phyloP scores from a whole-genome alignment of 2,888 invertebrate species.

The Graphium colonna region DNA sequence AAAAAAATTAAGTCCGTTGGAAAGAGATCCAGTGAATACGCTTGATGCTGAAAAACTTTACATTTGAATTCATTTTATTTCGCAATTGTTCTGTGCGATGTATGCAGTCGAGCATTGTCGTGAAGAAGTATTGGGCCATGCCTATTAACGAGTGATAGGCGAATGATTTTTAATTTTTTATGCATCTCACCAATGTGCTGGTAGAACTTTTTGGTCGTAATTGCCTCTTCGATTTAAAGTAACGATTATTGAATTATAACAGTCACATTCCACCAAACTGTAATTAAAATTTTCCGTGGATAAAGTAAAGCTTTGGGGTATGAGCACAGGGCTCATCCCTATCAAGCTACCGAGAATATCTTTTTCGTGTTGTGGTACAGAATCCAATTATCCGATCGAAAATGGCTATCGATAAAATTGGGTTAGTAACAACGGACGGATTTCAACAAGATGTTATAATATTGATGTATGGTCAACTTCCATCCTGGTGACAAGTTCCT shows the following conservation, averaged over 20 bases:
- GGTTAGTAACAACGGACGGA: neutral
- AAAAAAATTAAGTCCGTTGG: too few species aligned
- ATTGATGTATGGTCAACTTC: neutral
- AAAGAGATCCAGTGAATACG: too few species aligned
- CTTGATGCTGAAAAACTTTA: too few species aligned
- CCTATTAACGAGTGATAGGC: neutral
- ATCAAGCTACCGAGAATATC: neutral
- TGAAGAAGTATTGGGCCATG: neutral
- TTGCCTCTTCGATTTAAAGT: neutral
- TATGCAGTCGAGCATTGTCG: too few species aligned
- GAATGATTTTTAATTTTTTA: neutral
- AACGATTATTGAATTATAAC: neutral
- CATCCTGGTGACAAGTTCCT: too few species aligned
- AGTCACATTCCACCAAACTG: neutral
- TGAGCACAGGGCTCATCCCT: too few species aligned
- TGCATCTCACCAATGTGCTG: neutral
- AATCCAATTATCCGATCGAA: neutral
- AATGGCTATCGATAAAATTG: neutral
- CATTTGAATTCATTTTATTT: neutral
- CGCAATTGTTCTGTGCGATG: neutral
- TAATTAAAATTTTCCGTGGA: neutral
- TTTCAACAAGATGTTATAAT: neutral
- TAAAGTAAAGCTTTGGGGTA: neutral
- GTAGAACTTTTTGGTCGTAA: neutral
- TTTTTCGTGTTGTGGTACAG: conserved; percentile 1